Base-by-base conservation (phyloP, 2,888 invertebrate species). In the Mythimna pallens region DNA sequence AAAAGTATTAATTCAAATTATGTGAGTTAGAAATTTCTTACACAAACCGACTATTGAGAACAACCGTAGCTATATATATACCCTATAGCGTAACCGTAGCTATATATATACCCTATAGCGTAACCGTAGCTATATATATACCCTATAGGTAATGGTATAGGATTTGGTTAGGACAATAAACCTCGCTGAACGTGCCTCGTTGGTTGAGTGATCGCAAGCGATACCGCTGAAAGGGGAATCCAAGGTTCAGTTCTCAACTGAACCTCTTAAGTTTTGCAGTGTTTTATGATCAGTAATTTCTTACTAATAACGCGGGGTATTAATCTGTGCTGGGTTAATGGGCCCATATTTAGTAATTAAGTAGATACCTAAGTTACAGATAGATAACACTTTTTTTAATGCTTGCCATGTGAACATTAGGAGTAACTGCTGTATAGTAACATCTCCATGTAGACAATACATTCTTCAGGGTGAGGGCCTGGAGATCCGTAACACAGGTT, bases 1-100 rank as follows among this genome's bases (percentile, higher is more conserved):
- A 86, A 87, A 84, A 86, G 77, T 86, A 86, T 84, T 84, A 69
- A 82, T 85, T 87, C 83, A 57, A 78, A 88, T 84, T 83, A 84
- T 85, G 83, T 76, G 78, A 80, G 83, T 83, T 84, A 73, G 76
- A 80, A 83, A 84, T 84, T 20, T 75, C 82, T 71, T 74, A 70
- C 73, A 83, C 81, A 80, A 90, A 87, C 88, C 86, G 88, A 90
- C 85, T 78, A 68, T 61, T 64, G 40, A 36, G n/a, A 78, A 68
- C 59, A 55, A n/a, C 61, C 69, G 55, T 54, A 61, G 34, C 65
- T n/a, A n/a, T n/a, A n/a, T n/a, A n/a, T n/a, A n/a, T n/a, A n/a
- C n/a, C n/a, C n/a, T n/a, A n/a, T n/a, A n/a, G n/a, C n/a, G n/a
- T n/a, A n/a, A n/a, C n/a, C n/a, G n/a, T n/a, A n/a, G n/a, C n/a